Percentiles rank a stretch among this genome's conserved stretches.
These are phyloP conservation scores for Zaprionus gabonicus DNA, from an alignment of 1,140 invertebrate species.

Conservation along the genomic window DNA sequence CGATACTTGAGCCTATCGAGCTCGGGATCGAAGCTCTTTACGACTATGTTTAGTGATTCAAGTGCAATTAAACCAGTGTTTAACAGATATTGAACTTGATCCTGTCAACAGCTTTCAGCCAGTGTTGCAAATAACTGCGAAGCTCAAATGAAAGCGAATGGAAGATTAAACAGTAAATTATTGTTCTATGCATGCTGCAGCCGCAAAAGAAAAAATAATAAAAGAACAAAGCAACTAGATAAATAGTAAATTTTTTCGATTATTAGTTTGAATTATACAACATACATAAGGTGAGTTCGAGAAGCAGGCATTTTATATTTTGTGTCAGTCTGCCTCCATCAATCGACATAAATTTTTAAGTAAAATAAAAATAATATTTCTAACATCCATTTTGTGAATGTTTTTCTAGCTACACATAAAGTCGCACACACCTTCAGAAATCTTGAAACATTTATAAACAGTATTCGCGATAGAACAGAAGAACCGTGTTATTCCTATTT, in stretches of 20 bases:
- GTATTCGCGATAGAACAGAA: not conserved
- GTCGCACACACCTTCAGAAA: not conserved
- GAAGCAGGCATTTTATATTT: not conserved
- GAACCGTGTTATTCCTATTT: not conserved
- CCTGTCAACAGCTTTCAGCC: constrained; percentile 12
- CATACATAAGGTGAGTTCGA: not conserved
- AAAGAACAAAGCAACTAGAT: not conserved
- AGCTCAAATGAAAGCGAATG: constrained; percentile 8
- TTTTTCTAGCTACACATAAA: not conserved
- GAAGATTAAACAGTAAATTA: constrained; percentile 16
- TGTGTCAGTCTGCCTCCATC: not conserved
- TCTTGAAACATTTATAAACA: not conserved
- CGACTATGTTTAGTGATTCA: too few species aligned
- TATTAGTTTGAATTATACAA: not conserved
- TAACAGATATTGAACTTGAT: not conserved
- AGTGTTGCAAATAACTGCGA: constrained; percentile 12
- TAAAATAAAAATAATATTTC: constrained; percentile 3
- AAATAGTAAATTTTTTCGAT: not conserved
- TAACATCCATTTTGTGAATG: constrained; percentile 8
- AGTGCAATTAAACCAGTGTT: too few species aligned
- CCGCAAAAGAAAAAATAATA: not conserved
- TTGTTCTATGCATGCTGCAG: not conserved
- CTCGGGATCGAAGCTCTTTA: not conserved
- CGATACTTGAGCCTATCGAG: not conserved
- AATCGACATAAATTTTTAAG: not conserved